These are phyloP conservation scores for Tangara arthus DNA, from an alignment of 2,797 vertebrate genomes.

Conservation along the genomic window DNA sequence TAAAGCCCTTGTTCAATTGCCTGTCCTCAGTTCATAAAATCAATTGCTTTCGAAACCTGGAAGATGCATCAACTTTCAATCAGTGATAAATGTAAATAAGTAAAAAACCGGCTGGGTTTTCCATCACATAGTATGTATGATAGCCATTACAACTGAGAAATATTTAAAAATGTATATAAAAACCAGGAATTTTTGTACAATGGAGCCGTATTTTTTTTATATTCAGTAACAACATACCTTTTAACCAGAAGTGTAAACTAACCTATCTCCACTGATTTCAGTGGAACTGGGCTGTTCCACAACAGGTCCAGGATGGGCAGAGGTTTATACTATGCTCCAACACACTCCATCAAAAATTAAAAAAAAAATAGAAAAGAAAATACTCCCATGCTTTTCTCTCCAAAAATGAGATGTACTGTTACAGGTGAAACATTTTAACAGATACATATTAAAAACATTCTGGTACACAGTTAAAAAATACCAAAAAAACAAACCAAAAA, in stretches of 20 bases:
- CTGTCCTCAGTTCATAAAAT: neutral
- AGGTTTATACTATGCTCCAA: neutral
- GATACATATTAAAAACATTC: slow-evolving; percentile 2
- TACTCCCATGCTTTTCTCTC: neutral
- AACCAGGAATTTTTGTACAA: neutral
- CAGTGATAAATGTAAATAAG: neutral
- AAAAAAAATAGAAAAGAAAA: neutral
- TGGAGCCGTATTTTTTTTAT: neutral
- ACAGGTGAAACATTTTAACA: neutral
- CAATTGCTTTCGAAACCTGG: neutral
- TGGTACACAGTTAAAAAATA: neutral
- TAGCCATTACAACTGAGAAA: neutral
- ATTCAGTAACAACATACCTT: neutral
- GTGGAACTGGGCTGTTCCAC: neutral
- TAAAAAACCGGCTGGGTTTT: neutral
- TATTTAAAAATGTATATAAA: neutral
- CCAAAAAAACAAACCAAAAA: neutral
- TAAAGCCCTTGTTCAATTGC: neutral
- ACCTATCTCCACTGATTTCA: neutral
- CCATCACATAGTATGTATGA: neutral
- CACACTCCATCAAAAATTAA: neutral
- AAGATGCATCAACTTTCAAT: neutral
- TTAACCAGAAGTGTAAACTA: neutral
- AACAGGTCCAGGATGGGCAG: neutral
- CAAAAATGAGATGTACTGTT: neutral